Percentiles rank a stretch among this genome's conserved stretches.
Evolutionary conservation across 2,797 vertebrate genomes (phyloP).

Genomic region (Malacoraja senta): DNA sequence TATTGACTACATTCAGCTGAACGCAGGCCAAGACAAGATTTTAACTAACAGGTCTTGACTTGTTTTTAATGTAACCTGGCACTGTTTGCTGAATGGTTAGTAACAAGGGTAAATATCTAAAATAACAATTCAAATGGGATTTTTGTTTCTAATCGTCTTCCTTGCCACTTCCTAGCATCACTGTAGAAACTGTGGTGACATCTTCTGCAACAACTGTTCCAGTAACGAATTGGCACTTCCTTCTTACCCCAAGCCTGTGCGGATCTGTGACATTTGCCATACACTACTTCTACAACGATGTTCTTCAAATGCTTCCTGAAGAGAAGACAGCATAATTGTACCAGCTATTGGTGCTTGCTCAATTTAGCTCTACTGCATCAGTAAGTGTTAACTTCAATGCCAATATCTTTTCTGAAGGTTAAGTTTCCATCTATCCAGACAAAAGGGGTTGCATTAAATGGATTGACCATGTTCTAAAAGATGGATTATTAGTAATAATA

Average conservation of each 20-base stretch:
- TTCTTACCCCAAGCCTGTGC: conserved; percentile 86
- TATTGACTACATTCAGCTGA: not conserved
- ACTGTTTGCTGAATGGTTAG: not conserved
- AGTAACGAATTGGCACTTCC: conserved; percentile 86
- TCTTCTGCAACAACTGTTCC: conserved; percentile 91
- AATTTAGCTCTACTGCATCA: conserved; percentile 29
- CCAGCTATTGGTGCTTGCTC: not conserved
- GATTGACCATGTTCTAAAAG: not conserved
- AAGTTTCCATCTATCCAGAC: not conserved
- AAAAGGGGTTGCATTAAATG: conserved; percentile 6
- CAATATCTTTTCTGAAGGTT: not conserved
- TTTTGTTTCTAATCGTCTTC: too few species aligned
- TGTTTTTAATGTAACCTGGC: not conserved
- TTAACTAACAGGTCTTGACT: not conserved
- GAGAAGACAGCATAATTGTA: not conserved
- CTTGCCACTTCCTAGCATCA: conserved; percentile 68
- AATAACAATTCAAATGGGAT: too few species aligned
- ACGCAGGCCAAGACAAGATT: not conserved
- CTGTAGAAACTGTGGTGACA: conserved; percentile 94
- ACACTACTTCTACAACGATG: conserved; percentile 82
- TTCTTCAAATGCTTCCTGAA: conserved; percentile 67
- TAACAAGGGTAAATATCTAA: not conserved
- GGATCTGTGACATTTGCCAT: conserved; percentile 87
- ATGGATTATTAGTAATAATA: not conserved
- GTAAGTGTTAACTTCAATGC: conserved; percentile 25